Base-by-base conservation (phyloP, 2,888 invertebrate species). In the Cephus pulcher region DNA sequence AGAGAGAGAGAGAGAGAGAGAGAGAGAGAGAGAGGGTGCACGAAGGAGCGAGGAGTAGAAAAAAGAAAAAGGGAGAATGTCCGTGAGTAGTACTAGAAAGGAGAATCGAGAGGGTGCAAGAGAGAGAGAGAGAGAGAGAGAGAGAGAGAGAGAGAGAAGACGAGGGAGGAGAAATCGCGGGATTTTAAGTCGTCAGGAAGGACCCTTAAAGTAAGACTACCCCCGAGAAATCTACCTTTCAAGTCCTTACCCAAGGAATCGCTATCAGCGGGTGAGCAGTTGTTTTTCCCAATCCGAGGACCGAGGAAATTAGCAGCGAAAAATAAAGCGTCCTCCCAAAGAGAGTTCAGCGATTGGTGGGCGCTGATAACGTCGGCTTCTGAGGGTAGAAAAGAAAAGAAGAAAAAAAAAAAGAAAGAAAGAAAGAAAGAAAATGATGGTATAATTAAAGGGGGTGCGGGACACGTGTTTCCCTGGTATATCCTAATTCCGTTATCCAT, bases 221-320 rank as follows among this genome's bases (percentile, higher is more conserved):
- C 56, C 56, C 56, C 23, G 2, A 9, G 35, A 56, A 56, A 56
- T 56, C 56, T 56, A 56, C 56, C 23, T 56, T 56, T 9, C 56
- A 23, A 15, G 56, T 56, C 56, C 23, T 56, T 23, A 23, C 23
- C 56, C 56, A 56, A 23, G 81, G 76, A 73, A 69, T 76, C 80
- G 84, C 85, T 89, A 89, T 89, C 88, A 84, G 82, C 84, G 79
- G 79, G 74, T 78, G 80, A 82, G 81, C 88, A 85, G 85, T 88
- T 88, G 87, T 89, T 87, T 86, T 87, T 87, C 85, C 83, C 84
- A 81, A 86, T 84, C 83, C 82, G 70, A 56, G 56, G 82, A 81
- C 78, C 79, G 79, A 81, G 82, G 77, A 89, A 89, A 89, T 89
- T 88, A 89, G 87, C 82, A 80, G 81, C 82, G 80, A 82, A 83